Conservation (phyloP, 2,888 invertebrate genomes). For the Mythimna lalbum region DNA sequence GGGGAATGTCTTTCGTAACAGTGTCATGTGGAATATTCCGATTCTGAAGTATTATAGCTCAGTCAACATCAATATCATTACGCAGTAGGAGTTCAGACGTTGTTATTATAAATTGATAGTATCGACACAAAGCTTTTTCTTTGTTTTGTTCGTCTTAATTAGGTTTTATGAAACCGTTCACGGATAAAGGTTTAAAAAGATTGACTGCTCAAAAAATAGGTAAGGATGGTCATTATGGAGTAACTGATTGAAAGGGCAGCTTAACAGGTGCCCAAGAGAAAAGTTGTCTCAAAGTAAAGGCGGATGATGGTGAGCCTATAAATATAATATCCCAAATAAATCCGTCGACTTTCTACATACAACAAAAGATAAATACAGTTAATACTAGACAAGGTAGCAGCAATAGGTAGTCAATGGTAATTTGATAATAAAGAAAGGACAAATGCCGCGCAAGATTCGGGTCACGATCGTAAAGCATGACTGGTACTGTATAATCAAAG, state of each 20-base stretch:
- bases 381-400: slow-evolving; percentile 12
- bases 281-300: background rate
- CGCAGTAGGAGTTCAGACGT: slow-evolving; percentile 19
- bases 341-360: background rate
- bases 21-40: slow-evolving; percentile 64
- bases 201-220: background rate
- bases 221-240: no score
- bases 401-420: slow-evolving; percentile 60
- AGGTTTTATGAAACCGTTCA: background rate
- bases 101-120: slow-evolving; percentile 23
- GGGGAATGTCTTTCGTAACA: slow-evolving; percentile 53
- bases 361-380: background rate
- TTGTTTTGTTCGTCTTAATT: slow-evolving; percentile 6
- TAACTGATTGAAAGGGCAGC: background rate
- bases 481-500: slow-evolving; percentile 41
- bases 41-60: slow-evolving; percentile 50
- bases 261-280: no score
- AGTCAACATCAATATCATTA: slow-evolving; percentile 45
- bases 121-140: slow-evolving; percentile 10
- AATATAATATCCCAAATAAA: background rate
- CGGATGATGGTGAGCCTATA: background rate
- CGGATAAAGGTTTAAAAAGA: background rate
- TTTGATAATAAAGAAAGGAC: slow-evolving; percentile 66
- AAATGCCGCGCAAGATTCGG: slow-evolving; percentile 64
- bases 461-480: slow-evolving; percentile 71